Evolutionary conservation across 2,797 vertebrate species (phyloP).

Genomic region (Chiroxiphia lanceolata): DNA sequence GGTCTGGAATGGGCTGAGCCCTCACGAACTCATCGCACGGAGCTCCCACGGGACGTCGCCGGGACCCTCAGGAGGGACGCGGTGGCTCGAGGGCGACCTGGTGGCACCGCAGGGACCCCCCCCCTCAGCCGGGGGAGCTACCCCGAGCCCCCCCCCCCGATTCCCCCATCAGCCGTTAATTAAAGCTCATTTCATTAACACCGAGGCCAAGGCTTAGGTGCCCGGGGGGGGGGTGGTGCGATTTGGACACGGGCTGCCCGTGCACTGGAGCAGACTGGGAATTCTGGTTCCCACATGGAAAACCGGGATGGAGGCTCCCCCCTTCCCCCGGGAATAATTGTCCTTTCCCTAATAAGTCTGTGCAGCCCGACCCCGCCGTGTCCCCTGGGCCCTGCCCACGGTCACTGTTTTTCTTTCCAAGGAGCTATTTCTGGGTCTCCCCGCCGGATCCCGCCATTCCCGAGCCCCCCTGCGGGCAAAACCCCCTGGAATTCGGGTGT

Average conservation of each 20-base stretch:
- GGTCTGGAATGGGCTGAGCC: not conserved
- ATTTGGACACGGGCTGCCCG: not conserved
- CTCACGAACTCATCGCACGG: not conserved
- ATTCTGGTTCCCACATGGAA: not conserved
- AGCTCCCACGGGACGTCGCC: not conserved
- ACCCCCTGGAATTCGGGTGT: rapidly evolving
- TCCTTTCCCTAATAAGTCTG: slow-evolving; percentile 9
- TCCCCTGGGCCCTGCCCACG: not conserved
- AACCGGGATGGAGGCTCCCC: not conserved
- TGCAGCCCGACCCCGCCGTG: not conserved
- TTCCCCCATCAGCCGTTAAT: not conserved
- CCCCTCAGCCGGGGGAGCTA: too few species aligned
- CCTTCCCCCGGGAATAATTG: not conserved
- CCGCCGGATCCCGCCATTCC: rapidly evolving
- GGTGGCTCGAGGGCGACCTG: too few species aligned
- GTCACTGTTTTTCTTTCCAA: slow-evolving; percentile 1
- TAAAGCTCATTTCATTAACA: not conserved
- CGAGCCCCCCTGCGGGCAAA: not conserved
- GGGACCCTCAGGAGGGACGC: not conserved
- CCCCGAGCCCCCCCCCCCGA: not conserved
- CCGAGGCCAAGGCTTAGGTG: not conserved
- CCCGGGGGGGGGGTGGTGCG: too few species aligned
- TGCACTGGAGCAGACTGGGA: not conserved
- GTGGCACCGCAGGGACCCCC: not conserved
- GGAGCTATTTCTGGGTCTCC: not conserved